These are phyloP conservation scores for Drosophila setosimentum DNA, from an alignment of 2,888 invertebrate species.

Conservation along the genomic window DNA sequence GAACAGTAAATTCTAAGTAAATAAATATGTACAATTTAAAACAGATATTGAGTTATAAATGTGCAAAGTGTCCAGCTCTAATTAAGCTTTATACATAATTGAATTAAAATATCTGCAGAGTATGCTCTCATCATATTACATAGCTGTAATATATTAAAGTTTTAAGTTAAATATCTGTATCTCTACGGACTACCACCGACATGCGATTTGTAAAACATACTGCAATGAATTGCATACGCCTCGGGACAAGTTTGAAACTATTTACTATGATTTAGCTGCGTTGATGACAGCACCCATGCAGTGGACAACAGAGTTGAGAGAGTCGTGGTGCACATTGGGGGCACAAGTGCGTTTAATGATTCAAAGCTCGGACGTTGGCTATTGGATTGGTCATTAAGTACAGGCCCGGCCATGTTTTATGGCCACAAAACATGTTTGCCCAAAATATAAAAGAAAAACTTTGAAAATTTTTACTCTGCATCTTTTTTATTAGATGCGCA, in stretches of 20 bases:
- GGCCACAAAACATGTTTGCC: constrained; percentile 70
- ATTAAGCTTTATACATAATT: background rate
- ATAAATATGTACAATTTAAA: too few relatives aligned
- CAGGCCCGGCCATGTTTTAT: constrained; percentile 81
- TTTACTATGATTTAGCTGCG: constrained; percentile 36
- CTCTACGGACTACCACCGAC: background rate
- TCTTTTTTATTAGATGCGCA: constrained; percentile 57
- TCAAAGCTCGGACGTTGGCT: constrained; percentile 66
- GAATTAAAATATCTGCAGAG: background rate
- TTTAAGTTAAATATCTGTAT: background rate
- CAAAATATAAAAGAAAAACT: constrained; percentile 30
- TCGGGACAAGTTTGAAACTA: constrained; percentile 14
- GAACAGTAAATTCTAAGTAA: background rate
- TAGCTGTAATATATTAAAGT: background rate
- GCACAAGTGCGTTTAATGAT: constrained; percentile 82
- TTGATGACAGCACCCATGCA: constrained; percentile 14
- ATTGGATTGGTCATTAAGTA: constrained; percentile 74
- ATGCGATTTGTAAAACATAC: background rate
- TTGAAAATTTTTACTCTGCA: constrained; percentile 32
- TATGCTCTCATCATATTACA: too few relatives aligned
- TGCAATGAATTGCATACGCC: constrained; percentile 20
- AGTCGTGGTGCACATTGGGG: constrained; percentile 10
- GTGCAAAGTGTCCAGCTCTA: background rate
- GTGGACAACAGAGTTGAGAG: background rate
- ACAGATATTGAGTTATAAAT: background rate